These are phyloP conservation scores for Clarias pachynema DNA, from an alignment of 2,797 vertebrate species.

Conservation along the genomic window DNA sequence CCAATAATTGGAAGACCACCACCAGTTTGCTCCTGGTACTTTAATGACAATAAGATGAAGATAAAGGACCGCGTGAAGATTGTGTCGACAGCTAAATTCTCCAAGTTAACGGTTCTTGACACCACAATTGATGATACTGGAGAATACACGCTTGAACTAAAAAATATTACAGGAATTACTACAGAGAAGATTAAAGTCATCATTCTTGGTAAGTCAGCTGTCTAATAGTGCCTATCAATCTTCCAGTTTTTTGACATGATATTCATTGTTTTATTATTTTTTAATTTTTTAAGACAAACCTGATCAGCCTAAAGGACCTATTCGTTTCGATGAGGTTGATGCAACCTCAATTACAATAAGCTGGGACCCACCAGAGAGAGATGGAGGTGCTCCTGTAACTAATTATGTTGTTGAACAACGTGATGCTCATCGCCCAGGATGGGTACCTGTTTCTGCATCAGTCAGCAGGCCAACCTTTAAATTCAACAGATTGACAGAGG, in stretches of 20 bases:
- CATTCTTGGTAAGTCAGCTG: conserved; percentile 87
- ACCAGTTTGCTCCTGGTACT: conserved; percentile 90
- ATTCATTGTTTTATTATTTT: not conserved
- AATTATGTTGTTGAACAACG: conserved; percentile 95
- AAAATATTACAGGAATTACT: conserved; percentile 86
- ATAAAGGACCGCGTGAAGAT: conserved; percentile 87
- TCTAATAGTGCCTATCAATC: conserved; percentile 8
- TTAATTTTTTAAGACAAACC: conserved; percentile 84
- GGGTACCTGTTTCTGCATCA: conserved; percentile 92
- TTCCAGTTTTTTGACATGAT: not conserved
- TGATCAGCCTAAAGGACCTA: conserved; percentile 87
- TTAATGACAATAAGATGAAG: conserved; percentile 85
- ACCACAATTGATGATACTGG: conserved; percentile 93
- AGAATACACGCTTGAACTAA: conserved; percentile 90
- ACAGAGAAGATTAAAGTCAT: conserved; percentile 88
- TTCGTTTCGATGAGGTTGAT: conserved; percentile 90
- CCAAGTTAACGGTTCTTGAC: conserved; percentile 86
- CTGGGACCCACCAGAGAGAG: conserved; percentile 90
- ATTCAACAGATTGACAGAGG: conserved; percentile 90
- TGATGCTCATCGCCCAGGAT: conserved; percentile 96
- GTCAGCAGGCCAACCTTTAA: conserved; percentile 91
- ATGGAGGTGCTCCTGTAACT: conserved; percentile 90
- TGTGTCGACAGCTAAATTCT: conserved; percentile 84
- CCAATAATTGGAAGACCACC: conserved; percentile 91
- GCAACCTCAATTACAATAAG: conserved; percentile 87